Conservation (phyloP, 2,888 invertebrate genomes). For the Bhutanitis thaidina region DNA sequence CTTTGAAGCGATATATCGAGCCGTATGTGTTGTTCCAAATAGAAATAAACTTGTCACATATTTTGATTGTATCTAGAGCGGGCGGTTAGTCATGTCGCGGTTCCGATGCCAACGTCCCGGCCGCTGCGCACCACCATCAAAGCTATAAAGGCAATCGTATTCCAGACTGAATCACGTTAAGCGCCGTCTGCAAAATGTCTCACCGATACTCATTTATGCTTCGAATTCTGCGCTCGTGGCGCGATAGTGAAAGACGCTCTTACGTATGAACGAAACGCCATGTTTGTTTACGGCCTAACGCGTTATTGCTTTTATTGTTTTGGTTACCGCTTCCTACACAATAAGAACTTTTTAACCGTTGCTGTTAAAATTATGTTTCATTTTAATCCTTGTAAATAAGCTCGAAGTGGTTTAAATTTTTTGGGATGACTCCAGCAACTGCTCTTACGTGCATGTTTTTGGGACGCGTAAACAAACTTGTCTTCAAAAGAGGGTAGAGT, state of each 20-base stretch:
- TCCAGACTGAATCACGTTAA: conserved; percentile 74
- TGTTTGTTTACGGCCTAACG: conserved; percentile 18
- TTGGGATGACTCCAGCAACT: conserved; percentile 17
- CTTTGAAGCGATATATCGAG: conserved; percentile 72
- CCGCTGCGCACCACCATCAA: conserved; percentile 52
- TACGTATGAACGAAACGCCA: conserved; percentile 11
- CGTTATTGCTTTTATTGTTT: conserved; percentile 4
- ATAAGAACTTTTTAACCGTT: neutral
- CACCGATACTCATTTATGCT: conserved; percentile 61
- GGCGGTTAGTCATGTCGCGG: conserved; percentile 74
- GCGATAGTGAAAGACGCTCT: conserved; percentile 15
- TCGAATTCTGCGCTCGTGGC: conserved; percentile 34
- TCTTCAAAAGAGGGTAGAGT: conserved; percentile 63
- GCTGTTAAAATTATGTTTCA: neutral
- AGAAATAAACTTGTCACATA: conserved; percentile 80
- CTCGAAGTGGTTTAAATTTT: conserved; percentile 11
- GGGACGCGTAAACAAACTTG: conserved; percentile 55
- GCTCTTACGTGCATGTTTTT: conserved; percentile 37
- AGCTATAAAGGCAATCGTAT: conserved; percentile 72
- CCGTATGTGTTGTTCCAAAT: conserved; percentile 72
- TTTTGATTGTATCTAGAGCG: conserved; percentile 80
- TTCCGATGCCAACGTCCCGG: conserved; percentile 76
- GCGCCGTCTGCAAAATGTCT: conserved; percentile 80
- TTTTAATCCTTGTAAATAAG: neutral
- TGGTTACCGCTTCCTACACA: neutral